Base-by-base conservation (phyloP, 2,797 vertebrate genomes). In the Poeciliopsis infans region DNA sequence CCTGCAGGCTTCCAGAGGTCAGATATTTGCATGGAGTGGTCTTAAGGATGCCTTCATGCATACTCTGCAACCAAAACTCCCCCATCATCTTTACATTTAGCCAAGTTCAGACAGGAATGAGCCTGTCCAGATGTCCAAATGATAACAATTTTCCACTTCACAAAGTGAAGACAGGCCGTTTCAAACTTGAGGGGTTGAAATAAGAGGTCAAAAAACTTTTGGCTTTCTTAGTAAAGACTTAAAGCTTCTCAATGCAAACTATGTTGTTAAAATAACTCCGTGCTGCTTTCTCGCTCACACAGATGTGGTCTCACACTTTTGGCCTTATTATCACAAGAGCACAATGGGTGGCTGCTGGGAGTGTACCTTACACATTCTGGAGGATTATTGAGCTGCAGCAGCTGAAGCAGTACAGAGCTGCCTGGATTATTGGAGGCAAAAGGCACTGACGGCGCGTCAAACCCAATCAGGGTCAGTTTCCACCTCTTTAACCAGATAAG, bases 331-430 rank as follows among this genome's bases (percentile, higher is more conserved):
- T 83, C 71, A 91, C 78, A 91, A 87, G 0, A 61, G 51, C 45
- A 93, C 86, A 92, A 90, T 75, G 51, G 55, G 51, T 46, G 39
- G 70, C 28, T 77, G 85, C 78, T 72, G 72, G 3, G 36, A 78
- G 85, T 88, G 78, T 82, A 72, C 88, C 76, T 85, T 90, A 64
- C 91, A 93, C 92, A 94, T 93, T 93, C 88, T 91, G 71, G 70
- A 47, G 92, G 92, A 93, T 94, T 94, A 93, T 5, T 0, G 72
- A 75, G 76, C 82, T 57, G 78, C 78, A 74, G 83, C 73, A 83
- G 90, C 84, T 79, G 66, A 91, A 91, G 64, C 85, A 78, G 78
- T 47, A 25, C 85, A 89, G 79, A 81, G 18, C 78, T 77, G 80
- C 70, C 74, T 18, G 87, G 91, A 93, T 93, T 88, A 91, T 80